Conservation (phyloP, 2,113 vertebrate genomes). For the Sylvia atricapilla region DNA sequence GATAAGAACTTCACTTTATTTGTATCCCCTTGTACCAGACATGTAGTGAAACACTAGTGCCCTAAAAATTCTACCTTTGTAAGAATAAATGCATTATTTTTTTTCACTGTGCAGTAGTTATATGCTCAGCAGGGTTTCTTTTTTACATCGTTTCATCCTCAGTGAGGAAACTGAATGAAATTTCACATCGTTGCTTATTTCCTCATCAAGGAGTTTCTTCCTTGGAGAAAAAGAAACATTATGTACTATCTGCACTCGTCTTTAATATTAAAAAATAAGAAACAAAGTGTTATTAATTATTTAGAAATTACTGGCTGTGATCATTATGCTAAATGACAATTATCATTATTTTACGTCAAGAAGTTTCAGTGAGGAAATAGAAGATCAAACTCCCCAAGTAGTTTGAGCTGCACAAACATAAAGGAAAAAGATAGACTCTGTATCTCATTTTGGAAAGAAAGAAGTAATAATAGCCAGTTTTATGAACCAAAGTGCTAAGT, state of each 20-base stretch:
- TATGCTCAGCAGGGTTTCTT: not conserved
- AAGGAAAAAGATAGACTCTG: not conserved
- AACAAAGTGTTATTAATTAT: slow-evolving; percentile 18
- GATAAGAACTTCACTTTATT: not conserved
- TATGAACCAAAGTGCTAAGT: not conserved
- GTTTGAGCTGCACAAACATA: not conserved
- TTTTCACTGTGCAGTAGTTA: not conserved
- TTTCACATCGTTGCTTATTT: not conserved
- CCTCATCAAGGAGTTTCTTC: not conserved
- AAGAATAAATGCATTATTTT: not conserved
- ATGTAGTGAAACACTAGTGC: not conserved
- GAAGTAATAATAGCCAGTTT: not conserved
- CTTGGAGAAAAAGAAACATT: not conserved
- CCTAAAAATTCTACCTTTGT: not conserved
- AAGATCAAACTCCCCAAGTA: not conserved
- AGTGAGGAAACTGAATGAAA: not conserved
- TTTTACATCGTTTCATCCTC: not conserved
- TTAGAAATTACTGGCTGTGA: slow-evolving; percentile 34
- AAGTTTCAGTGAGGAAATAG: not conserved
- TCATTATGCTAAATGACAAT: slow-evolving; percentile 24
- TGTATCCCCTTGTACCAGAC: not conserved
- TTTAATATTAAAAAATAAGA: slow-evolving; percentile 42
- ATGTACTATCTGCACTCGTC: not conserved
- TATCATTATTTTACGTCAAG: not conserved
- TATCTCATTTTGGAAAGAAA: not conserved